phyloP scores from a whole-genome alignment of 2,113 vertebrate species.

The Anolis sagrei region DNA sequence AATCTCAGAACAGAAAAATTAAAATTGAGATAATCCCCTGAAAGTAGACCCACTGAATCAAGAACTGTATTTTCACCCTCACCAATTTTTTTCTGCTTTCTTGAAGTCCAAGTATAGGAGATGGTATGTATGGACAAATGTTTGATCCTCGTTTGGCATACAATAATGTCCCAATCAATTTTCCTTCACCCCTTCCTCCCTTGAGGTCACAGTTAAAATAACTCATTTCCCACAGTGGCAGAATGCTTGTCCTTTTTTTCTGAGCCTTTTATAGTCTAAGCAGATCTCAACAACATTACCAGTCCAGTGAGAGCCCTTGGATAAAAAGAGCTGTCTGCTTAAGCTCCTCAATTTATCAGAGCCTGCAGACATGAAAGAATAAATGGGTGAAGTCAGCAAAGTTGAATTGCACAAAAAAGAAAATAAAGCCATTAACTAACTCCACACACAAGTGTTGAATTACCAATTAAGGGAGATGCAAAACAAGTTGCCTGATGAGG shows the following conservation, averaged over 20 bases:
- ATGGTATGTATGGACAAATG: neutral
- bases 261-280: conserved; percentile 62
- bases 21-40: too few relatives aligned
- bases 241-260: conserved; percentile 57
- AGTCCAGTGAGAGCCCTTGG: conserved; percentile 57
- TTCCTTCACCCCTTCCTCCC: neutral
- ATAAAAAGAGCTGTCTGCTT: conserved; percentile 74
- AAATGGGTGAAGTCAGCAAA: conserved; percentile 69
- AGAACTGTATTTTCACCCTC: neutral
- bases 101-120: conserved; percentile 37
- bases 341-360: conserved; percentile 74
- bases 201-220: conserved; percentile 46
- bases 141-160: conserved; percentile 33
- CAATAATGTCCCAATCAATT: conserved; percentile 38
- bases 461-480: conserved; percentile 55
- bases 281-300: conserved; percentile 66
- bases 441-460: conserved; percentile 56
- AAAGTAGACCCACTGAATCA: too few relatives aligned
- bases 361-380: conserved; percentile 73
- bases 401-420: conserved; percentile 64
- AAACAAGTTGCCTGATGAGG: conserved; percentile 65
- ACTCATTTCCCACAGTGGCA: conserved; percentile 55
- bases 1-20: too few relatives aligned
- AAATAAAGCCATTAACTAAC: conserved; percentile 70
- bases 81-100: conserved; percentile 20